Evolutionary conservation across 2,888 invertebrate species (phyloP).

Genomic region (Lamproptera curius): DNA sequence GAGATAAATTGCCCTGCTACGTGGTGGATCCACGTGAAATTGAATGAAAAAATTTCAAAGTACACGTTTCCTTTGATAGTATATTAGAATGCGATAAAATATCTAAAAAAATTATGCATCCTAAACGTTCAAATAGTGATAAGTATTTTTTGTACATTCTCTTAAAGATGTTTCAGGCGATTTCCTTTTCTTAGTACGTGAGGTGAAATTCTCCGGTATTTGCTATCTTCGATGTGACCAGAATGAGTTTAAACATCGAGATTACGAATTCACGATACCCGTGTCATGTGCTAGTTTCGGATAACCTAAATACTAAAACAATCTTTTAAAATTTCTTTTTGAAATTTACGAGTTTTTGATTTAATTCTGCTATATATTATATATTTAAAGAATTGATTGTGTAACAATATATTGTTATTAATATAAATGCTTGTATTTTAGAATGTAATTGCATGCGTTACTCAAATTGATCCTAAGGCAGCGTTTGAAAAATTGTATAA

Average conservation of each 20-base stretch:
- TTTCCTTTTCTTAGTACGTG: constrained; percentile 4
- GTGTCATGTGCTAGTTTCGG: not conserved
- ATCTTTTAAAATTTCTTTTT: not conserved
- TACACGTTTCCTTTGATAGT: not conserved
- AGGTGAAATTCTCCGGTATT: constrained; percentile 1
- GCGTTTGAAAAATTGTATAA: no score
- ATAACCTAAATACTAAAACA: not conserved
- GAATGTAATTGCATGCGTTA: not conserved
- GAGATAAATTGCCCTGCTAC: no score
- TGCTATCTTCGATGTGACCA: not conserved
- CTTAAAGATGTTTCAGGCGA: not conserved
- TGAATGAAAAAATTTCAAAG: not conserved
- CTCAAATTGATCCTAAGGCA: not conserved
- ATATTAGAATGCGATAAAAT: not conserved
- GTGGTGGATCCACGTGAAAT: no score
- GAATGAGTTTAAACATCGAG: not conserved
- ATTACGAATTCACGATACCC: constrained; percentile 4
- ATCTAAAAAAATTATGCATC: not conserved
- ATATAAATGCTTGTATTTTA: not conserved
- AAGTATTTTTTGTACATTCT: no score
- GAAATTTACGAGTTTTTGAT: not conserved
- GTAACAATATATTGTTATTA: not conserved
- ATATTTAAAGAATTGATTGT: not conserved
- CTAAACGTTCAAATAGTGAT: not conserved
- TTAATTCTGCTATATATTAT: not conserved